phyloP scores from a whole-genome alignment of 2,888 invertebrate species.

The Trachelus stipa region DNA sequence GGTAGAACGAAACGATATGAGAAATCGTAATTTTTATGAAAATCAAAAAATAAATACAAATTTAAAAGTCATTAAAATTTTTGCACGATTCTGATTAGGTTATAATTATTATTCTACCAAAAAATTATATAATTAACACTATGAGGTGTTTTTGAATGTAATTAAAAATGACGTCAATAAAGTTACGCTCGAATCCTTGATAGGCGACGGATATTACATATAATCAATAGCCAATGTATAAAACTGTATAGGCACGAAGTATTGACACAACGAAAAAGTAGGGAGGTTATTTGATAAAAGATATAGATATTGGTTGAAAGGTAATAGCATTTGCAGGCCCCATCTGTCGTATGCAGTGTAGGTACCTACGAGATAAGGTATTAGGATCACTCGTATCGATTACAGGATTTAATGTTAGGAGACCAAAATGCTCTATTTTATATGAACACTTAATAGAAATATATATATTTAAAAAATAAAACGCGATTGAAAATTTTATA shows the following conservation, averaged over 20 bases:
- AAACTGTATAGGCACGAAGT: not conserved
- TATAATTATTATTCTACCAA: not conserved
- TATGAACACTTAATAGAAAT: not conserved
- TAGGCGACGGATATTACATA: not conserved
- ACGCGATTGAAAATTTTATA: not conserved
- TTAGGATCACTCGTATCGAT: conserved; percentile 31
- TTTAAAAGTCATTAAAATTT: not conserved
- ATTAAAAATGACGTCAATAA: not conserved
- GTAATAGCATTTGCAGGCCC: conserved; percentile 32
- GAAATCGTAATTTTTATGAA: not conserved
- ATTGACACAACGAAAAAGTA: conserved; percentile 15
- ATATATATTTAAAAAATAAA: not conserved
- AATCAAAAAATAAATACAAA: not conserved
- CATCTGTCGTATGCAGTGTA: conserved; percentile 30
- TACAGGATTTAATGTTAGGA: conserved; percentile 4
- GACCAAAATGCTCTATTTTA: not conserved
- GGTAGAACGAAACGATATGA: not conserved
- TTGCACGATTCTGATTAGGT: not conserved
- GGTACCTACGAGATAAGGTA: conserved; percentile 29
- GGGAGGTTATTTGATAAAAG: conserved; percentile 21
- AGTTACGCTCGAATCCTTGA: not conserved
- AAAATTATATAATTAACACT: not conserved
- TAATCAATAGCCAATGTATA: not conserved
- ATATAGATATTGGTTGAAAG: conserved; percentile 20
- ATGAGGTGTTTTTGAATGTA: no score